Evolutionary conservation across 1,140 invertebrate species (phyloP).

Genomic region (Zaprionus taronus): DNA sequence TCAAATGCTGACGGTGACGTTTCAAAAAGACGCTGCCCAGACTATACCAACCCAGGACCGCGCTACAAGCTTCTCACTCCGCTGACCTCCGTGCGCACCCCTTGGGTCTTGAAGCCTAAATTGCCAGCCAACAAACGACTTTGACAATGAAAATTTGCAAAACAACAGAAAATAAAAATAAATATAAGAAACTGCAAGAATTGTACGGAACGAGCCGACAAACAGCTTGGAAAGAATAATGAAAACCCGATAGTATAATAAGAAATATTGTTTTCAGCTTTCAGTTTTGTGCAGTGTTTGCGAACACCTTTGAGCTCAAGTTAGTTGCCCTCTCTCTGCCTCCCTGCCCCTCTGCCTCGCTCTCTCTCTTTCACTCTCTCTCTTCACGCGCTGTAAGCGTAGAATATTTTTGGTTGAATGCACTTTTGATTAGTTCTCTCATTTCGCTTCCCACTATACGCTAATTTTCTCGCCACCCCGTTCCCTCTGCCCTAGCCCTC

Average conservation of each 20-base stretch:
- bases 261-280: conserved; percentile 14
- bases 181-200: conserved; percentile 7
- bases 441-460: neutral
- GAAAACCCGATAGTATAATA: conserved; percentile 8
- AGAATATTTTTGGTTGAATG: conserved; percentile 72
- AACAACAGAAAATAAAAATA: conserved; percentile 7
- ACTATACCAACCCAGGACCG: conserved; percentile 23
- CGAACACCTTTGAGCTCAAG: no score
- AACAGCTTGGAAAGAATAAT: neutral
- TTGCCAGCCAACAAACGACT: conserved; percentile 39
- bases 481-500: conserved; percentile 7
- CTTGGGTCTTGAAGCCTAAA: neutral
- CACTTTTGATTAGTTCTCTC: conserved; percentile 64
- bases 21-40: conserved; percentile 64
- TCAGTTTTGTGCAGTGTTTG: neutral
- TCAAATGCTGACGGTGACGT: conserved; percentile 78
- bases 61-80: neutral
- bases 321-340: no score
- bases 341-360: no score
- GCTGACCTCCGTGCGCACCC: neutral
- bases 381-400: conserved; percentile 17
- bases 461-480: conserved; percentile 1
- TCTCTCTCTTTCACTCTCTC: neutral
- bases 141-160: conserved; percentile 60
- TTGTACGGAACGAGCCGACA: neutral